A percentile compares a stretch with the other conserved stretches of the same genome.
These are phyloP conservation scores for Teinopalpus imperialis DNA, from an alignment of 2,888 invertebrate genomes.

Conservation along the genomic window DNA sequence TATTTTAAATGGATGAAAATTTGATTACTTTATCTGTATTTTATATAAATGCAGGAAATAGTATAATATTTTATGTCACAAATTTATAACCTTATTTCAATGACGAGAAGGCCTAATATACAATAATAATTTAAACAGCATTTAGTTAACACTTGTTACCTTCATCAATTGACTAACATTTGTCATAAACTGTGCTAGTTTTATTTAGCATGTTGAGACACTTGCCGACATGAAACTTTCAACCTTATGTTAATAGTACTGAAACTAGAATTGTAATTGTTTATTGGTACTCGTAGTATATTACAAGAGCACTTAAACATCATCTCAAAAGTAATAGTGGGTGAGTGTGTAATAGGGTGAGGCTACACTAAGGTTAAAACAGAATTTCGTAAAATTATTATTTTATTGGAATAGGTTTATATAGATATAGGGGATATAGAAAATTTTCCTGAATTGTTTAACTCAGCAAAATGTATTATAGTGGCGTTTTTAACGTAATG, in stretches of 20 bases:
- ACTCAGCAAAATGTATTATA: no score
- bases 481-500: no score
- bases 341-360: no score
- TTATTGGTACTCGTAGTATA: not conserved
- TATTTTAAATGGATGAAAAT: no score
- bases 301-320: conserved; percentile 7
- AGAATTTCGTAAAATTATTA: not conserved
- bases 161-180: conserved; percentile 7
- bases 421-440: no score
- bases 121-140: not conserved
- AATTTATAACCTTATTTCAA: no score
- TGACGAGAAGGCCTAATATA: not conserved
- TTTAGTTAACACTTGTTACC: conserved; percentile 7
- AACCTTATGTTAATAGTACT: conserved; percentile 14
- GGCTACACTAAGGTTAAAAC: conserved; percentile 1
- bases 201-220: not conserved
- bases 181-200: conserved; percentile 16
- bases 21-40: no score
- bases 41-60: no score
- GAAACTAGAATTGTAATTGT: conserved; percentile 2
- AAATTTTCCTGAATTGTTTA: no score
- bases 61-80: no score
- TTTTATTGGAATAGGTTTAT: no score
- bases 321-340: conserved; percentile 4
- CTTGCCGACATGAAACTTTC: not conserved